Percentiles rank a stretch among this genome's conserved stretches.
Conservation (phyloP, 2,113 vertebrate genomes). For the Gymnorhina tibicen region DNA sequence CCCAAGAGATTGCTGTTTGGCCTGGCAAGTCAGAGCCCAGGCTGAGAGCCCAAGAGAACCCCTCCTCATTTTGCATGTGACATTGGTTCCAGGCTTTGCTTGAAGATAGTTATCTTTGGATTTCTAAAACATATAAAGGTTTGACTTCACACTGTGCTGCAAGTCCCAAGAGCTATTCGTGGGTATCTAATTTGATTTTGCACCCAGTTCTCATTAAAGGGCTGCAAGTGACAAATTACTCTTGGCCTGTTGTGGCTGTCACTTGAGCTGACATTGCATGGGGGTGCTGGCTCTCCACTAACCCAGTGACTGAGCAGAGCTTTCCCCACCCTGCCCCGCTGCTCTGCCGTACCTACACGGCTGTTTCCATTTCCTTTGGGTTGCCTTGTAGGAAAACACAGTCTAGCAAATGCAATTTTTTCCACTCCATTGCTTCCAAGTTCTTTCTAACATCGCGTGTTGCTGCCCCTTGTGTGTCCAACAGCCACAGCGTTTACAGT, state of each 20-base stretch:
- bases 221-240: neutral
- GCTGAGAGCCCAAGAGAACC: neutral
- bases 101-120: neutral
- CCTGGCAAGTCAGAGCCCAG: neutral
- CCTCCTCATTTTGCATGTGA: neutral
- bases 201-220: rapidly evolving
- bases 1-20: rapidly evolving
- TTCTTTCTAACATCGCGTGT: neutral
- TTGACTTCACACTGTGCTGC: neutral
- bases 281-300: neutral
- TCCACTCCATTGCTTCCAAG: slow-evolving; percentile 9
- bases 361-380: neutral
- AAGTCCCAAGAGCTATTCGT: neutral
- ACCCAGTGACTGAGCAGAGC: rapidly evolving
- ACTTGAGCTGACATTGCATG: neutral
- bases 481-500: neutral
- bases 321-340: rapidly evolving
- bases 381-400: neutral
- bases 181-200: neutral
- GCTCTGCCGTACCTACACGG: neutral
- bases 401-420: slow-evolving; percentile 4
- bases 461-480: neutral
- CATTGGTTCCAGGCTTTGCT: neutral
- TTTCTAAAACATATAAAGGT: neutral
- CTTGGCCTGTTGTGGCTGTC: neutral